Conservation (phyloP, 2,113 vertebrate genomes). For the Prinia subflava region DNA sequence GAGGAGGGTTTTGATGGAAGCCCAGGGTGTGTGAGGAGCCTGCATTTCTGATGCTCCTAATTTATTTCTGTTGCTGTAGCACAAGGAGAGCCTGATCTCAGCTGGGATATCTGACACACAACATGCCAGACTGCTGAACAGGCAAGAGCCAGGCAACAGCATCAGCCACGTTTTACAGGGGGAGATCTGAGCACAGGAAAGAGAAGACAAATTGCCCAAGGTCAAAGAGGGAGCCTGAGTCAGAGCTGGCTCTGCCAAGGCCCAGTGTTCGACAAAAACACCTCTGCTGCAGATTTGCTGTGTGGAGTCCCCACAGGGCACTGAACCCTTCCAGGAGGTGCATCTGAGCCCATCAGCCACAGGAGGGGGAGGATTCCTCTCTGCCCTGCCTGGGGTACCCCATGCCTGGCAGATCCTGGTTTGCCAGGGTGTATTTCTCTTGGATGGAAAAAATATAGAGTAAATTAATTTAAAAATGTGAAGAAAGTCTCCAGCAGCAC, state of each 20-base stretch:
- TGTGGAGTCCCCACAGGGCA: not conserved
- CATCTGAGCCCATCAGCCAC: accelerated
- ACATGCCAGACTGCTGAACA: not conserved
- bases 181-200: not conserved
- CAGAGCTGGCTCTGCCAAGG: not conserved
- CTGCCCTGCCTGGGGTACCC: not conserved
- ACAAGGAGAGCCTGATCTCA: not conserved
- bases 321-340: not conserved
- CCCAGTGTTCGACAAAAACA: not conserved
- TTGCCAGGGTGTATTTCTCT: not conserved
- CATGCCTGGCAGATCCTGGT: not conserved
- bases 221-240: not conserved
- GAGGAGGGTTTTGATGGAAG: not conserved
- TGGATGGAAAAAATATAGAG: not conserved
- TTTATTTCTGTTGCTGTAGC: not conserved
- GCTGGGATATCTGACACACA: not conserved
- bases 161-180: accelerated
- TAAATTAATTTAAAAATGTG: not conserved
- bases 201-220: not conserved
- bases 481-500: not conserved
- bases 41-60: not conserved
- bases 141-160: not conserved
- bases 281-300: not conserved
- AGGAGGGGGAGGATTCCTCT: not conserved
- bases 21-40: not conserved